Conservation (phyloP, 1,140 invertebrate species). For the Akabosia matsudoensis region DNA sequence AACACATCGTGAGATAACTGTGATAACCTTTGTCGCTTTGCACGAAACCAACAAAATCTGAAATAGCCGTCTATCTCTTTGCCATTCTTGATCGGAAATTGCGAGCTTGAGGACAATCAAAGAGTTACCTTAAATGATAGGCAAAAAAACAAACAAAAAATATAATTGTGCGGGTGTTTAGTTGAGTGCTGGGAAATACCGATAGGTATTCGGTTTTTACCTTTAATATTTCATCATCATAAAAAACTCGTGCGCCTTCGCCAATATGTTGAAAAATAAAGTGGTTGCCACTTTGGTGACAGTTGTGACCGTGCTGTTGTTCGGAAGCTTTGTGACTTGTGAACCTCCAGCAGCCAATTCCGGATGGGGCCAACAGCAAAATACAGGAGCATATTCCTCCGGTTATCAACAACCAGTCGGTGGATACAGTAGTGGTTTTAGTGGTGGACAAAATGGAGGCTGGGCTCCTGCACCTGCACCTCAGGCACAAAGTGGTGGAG, state of each 20-base stretch:
- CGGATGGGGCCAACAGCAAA: not conserved
- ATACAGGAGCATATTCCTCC: not conserved
- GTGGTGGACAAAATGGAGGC: constrained; percentile 2
- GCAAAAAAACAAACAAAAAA: not conserved
- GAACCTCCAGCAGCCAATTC: not conserved
- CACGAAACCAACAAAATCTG: not conserved
- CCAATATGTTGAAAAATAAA: not conserved
- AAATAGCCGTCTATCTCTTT: not conserved
- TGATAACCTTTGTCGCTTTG: not conserved
- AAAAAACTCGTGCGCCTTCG: not conserved
- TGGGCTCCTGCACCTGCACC: not conserved
- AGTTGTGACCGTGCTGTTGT: not conserved
- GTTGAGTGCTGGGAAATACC: not conserved
- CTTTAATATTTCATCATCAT: not conserved
- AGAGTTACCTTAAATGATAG: too few species aligned
- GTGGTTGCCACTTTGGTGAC: not conserved
- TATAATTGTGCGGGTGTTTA: not conserved
- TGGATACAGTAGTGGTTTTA: not conserved
- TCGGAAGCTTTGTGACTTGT: not conserved
- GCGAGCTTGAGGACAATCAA: not conserved
- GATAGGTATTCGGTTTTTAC: not conserved
- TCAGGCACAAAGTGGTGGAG: not conserved
- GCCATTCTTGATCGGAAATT: not conserved
- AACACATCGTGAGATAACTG: too few species aligned
- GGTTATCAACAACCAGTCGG: not conserved